Evolutionary conservation across 2,888 invertebrate genomes (phyloP).

Genomic region (Morpho deidamia): DNA sequence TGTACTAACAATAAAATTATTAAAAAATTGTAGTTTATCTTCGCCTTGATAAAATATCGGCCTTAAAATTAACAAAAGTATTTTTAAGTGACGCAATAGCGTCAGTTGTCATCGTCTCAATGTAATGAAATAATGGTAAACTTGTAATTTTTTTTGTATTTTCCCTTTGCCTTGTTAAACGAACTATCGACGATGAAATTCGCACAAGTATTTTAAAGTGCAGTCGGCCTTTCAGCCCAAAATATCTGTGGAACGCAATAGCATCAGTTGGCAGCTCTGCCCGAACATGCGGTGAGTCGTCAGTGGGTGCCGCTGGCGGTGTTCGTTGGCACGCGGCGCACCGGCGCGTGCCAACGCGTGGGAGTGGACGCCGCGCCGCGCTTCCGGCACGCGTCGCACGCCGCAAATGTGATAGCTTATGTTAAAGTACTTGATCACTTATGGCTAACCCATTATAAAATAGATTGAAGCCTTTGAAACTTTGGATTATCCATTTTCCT

Average conservation of each 20-base stretch:
- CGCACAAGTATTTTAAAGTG: neutral
- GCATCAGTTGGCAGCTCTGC: constrained; percentile 19
- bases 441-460: no score
- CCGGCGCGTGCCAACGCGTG: constrained; percentile 62
- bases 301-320: constrained; percentile 21
- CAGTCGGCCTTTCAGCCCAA: constrained; percentile 12
- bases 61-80: no score
- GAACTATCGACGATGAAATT: neutral
- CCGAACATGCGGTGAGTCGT: constrained; percentile 21
- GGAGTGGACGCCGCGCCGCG: constrained; percentile 47
- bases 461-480: no score
- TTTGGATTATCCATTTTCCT: no score
- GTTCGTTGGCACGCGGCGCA: constrained; percentile 20
- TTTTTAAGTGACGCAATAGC: no score
- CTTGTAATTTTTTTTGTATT: no score
- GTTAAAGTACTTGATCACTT: neutral
- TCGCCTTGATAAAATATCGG: no score
- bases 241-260: constrained; percentile 24
- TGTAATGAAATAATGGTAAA: no score
- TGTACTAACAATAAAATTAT: no score
- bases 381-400: constrained; percentile 54
- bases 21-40: no score
- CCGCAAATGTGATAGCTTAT: constrained; percentile 6
- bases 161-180: no score
- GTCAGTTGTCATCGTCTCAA: no score